Base-by-base conservation (phyloP, 2,113 vertebrate genomes). In the Sialia sialis region DNA sequence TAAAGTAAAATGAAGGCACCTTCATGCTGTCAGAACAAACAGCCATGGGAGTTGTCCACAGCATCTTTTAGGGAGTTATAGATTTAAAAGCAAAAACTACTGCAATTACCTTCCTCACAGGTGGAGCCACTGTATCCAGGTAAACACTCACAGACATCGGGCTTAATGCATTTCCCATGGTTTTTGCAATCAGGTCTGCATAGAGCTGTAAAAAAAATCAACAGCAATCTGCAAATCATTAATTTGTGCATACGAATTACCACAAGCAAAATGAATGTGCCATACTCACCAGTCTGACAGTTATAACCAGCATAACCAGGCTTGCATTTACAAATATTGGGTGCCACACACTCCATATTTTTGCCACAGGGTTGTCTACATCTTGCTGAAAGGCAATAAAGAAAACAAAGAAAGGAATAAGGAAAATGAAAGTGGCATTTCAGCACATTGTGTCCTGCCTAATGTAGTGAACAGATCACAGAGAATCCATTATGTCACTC, bases 111-210 rank as follows among this genome's bases (percentile, higher is more conserved):
- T 98, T 98, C 97, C 51, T 98, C 98, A 87, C 99, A 99, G 41
- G 97, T 94, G 46, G 95, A 70, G 27, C 99, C 99, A 16, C 94
- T 96, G 69, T 98, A 98, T 63, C 98, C 98, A 30, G 79, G 93
- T 16, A 94, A 96, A 95, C 98, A 99, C 36, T 98, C 97, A 91
- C 99, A 99, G 86, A 98, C 66, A 4, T 98, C 97, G 8, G 98
- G 98, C 56, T 97, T 98, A 72, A 98, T 96, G 90, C 98, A 99
- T 93, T 98, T 99, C 51, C 98, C 98, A 64, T 87, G 97, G 96
- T 99, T 99, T 97, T 97, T 98, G 91, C 99, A 99, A 93, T 98
- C 98, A 16, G 99, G 99, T 39, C 96, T 98, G 84, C 99, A 99
- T 15, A 99, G 13, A 72, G 98, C 99, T 99, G 96, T 84, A 75